These are phyloP conservation scores for Drosophila kuntzei DNA, from an alignment of 2,888 invertebrate genomes.

Conservation along the genomic window DNA sequence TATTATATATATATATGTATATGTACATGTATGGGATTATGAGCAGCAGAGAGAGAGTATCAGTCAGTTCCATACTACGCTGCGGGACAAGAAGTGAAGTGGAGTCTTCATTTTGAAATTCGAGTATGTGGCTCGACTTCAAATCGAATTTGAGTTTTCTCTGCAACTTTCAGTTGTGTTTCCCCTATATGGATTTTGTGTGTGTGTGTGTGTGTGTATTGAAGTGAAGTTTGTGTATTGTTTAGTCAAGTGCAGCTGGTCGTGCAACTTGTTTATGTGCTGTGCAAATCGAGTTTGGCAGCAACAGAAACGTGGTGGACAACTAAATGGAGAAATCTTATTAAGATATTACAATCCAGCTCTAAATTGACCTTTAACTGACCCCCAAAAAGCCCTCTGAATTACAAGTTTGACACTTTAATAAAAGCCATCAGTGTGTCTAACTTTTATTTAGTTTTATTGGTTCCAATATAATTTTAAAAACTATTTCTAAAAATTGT, in stretches of 20 bases:
- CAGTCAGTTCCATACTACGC: conserved; percentile 32
- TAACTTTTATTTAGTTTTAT: not conserved
- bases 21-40: conserved; percentile 39
- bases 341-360: conserved; percentile 23
- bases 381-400: not conserved
- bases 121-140: conserved; percentile 58
- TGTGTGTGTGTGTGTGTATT: conserved; percentile 41
- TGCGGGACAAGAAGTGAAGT: not conserved
- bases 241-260: conserved; percentile 81
- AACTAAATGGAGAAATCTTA: conserved; percentile 34
- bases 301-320: conserved; percentile 38
- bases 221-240: conserved; percentile 72
- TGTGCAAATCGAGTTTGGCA: conserved; percentile 62
- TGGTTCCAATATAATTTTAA: not conserved
- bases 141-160: conserved; percentile 73
- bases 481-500: not conserved
- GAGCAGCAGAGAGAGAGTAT: conserved; percentile 51
- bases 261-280: conserved; percentile 70
- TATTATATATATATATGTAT: not conserved
- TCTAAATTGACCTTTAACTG: conserved; percentile 11
- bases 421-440: not conserved
- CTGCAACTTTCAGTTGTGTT: conserved; percentile 29
- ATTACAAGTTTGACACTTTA: not conserved
- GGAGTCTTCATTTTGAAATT: conserved; percentile 39
- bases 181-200: conserved; percentile 15